Evolutionary conservation across 2,888 invertebrate species (phyloP), one percentile per base, ranked within the genome.

Genomic region (Anarsia innoxiella): DNA sequence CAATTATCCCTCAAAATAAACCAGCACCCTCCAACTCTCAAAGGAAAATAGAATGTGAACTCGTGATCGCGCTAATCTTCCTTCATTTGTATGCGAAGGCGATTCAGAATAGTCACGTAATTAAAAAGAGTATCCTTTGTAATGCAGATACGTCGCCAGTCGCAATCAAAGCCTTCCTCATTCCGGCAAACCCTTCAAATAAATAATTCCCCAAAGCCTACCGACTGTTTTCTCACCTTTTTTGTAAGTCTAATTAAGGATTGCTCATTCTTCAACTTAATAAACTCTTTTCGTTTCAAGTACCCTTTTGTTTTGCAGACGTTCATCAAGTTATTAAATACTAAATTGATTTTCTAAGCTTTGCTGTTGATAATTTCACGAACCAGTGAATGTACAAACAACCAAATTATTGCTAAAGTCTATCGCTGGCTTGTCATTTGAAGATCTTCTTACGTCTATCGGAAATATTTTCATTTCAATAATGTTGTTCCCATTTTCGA

Each of bases 71-170:
- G 59, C 57, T 63, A 70, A 71, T 70, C 66, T 68, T 53, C 56
- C 44, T 66, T 73, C 70, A 73, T 75, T 75, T 69, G 65, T 71
- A 74, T 75, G 72, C 73, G 55, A 59, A 55, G 52, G 53, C 46
- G 57, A 63, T 16, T 28, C 25, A 13, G 15, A 36, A 30, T 33
- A 33, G 33, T 33, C 33, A 33, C 33, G 66, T 75, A 73, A 76
- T 76, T 76, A 74, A 76, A 74, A 76, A 73, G 70, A 74, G 65
- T 66, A 49, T 51, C 65, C 75, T 76, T 76, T 76, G 72, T 72
- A 46, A 76, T 76, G 75, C 69, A 73, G 74, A 76, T 76, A 57
- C 58, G 59, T 62, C 50, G 56, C 51, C 41, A 52, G 53, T 46
- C 59, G 63, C 68, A 71, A 71, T 71, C 71, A 68, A 53, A 62